Evolutionary conservation across 2,797 vertebrate species (phyloP), one percentile per base, ranked within the genome.

Genomic region (Bufotes viridis): DNA sequence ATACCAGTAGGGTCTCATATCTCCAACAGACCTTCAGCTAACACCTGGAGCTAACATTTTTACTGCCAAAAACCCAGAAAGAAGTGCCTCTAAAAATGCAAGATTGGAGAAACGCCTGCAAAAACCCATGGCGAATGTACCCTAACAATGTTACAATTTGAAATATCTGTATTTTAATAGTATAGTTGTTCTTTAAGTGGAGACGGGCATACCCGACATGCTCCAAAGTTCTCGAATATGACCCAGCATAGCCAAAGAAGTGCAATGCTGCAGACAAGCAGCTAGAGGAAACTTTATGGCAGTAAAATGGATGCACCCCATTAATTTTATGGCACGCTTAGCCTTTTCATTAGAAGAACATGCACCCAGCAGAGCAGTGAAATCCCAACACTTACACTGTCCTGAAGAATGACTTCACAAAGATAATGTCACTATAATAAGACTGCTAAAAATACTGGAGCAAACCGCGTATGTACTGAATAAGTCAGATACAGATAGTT

Each of bases 271-370:
- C 74, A 83, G 81, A 57, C 81, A 58, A 20, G 11, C 24, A 57
- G 55, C 76, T 55, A 65, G n/a, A 63, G 63, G 76, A 78, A 58
- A 20, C 84, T 86, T 89, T 70, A 82, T 82, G 72, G 61, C 72
- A 82, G 61, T 82, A 86, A 78, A 78, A 89, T 29, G 14, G 79
- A 82, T 72, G 29, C 49, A 82, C 72, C 22, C 84, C 84, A 86
- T 89, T 89, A 89, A 76, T 51, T 89, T 89, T 82, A 89, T 82
- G 53, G 29, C 53, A 69, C 84, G 34, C 55, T 87, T 83, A 84
- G 61, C 75, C 74, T 84, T 60, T 89, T 89, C 88, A 86, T 89
- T 89, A 86, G 29, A 58, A 83, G 84, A 70, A 78, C 84, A 89
- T 82, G 78, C 82, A 82, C 84, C 84, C 84, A 82, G 63, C 70